phyloP scores from a whole-genome alignment of 1,140 invertebrate species.

The Scaptomyza hsui region DNA sequence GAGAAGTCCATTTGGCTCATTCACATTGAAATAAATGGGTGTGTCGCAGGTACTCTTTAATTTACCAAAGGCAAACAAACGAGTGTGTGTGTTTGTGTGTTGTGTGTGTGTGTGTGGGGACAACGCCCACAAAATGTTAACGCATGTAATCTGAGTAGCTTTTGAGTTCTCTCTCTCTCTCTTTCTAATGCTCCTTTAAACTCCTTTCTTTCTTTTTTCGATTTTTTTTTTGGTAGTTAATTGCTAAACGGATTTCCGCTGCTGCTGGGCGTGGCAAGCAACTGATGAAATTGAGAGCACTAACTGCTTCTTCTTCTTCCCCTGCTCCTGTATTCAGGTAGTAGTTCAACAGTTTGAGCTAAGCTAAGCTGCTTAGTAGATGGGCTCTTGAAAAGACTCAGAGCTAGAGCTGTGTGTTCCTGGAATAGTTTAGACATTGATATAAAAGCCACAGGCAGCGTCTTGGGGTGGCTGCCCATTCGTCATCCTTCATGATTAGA shows the following conservation, averaged over 20 bases:
- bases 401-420: constrained; percentile 38
- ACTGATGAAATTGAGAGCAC: constrained; percentile 73
- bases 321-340: constrained; percentile 20
- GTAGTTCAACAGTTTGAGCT: constrained; percentile 22
- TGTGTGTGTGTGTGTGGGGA: constrained; percentile 13
- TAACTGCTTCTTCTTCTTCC: constrained; percentile 7
- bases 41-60: constrained; percentile 49
- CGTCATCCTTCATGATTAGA: constrained; percentile 66
- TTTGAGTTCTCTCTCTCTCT: not conserved
- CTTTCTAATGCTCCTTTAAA: not conserved
- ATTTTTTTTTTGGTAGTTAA: constrained; percentile 51
- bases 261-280: constrained; percentile 65
- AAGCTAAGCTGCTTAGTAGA: constrained; percentile 69
- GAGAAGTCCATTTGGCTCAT: constrained; percentile 22
- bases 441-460: constrained; percentile 77
- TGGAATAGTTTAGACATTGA: constrained; percentile 77
- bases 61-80: constrained; percentile 35
- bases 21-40: constrained; percentile 29
- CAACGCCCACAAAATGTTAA: constrained; percentile 55
- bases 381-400: not conserved
- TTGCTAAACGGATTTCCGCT: constrained; percentile 79
- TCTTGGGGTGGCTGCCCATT: constrained; percentile 50
- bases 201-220: constrained; percentile 10
- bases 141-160: constrained; percentile 67
- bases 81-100: not conserved